Evolutionary conservation across 2,797 vertebrate species (phyloP).

Genomic region (Anolis apletophallus): DNA sequence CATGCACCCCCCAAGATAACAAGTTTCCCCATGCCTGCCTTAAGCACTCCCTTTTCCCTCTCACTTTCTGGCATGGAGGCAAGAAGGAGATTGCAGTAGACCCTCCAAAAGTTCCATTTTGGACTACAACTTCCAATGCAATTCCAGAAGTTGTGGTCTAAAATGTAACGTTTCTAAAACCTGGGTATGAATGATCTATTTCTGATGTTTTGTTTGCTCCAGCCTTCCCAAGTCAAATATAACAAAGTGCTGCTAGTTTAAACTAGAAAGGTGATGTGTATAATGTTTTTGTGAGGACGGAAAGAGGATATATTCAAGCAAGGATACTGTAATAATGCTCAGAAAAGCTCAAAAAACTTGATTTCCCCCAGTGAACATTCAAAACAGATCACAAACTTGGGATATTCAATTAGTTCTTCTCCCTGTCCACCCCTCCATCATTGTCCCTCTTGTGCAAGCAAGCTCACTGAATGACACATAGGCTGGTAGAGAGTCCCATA

Average conservation of each 20-base stretch:
- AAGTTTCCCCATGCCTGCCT: no score
- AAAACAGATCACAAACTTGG: not conserved
- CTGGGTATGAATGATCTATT: not conserved
- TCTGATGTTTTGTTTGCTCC: not conserved
- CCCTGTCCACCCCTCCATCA: not conserved
- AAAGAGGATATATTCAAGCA: not conserved
- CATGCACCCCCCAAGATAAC: no score
- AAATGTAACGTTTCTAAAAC: no score
- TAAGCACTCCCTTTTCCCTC: no score
- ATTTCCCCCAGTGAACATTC: no score
- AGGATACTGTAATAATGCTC: no score
- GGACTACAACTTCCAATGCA: no score
- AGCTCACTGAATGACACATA: slow-evolving; percentile 14
- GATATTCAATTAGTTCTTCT: slow-evolving; percentile 2
- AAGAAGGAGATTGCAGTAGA: not conserved
- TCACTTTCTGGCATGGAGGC: not conserved
- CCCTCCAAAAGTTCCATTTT: no score
- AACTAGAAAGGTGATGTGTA: not conserved
- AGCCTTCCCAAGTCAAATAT: not conserved
- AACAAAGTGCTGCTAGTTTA: not conserved
- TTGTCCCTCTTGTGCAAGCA: not conserved
- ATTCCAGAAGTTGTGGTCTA: no score
- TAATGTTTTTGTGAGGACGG: not conserved
- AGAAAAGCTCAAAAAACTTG: no score
- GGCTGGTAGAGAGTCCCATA: slow-evolving; percentile 29